Evolutionary conservation across 2,888 invertebrate species (phyloP).

Genomic region (Mechanitis messenoides): DNA sequence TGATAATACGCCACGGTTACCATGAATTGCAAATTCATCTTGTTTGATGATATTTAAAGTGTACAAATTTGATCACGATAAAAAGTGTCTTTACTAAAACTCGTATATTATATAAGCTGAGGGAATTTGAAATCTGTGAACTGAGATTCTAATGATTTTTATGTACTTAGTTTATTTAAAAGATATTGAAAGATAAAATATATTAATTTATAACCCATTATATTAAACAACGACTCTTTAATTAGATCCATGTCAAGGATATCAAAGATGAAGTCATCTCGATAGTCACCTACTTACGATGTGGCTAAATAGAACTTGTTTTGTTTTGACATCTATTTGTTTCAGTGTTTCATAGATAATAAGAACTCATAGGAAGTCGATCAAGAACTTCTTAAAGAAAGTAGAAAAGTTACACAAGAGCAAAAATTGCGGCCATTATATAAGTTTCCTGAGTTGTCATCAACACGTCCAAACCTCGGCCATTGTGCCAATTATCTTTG

Average conservation of each 20-base stretch:
- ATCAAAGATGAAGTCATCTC: not conserved
- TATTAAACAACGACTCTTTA: not conserved
- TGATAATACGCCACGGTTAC: no score
- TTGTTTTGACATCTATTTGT: not conserved
- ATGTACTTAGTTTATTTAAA: no score
- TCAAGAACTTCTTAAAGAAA: conserved; percentile 8
- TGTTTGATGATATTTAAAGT: no score
- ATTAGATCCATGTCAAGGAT: not conserved
- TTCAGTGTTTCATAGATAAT: not conserved
- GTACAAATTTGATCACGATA: no score
- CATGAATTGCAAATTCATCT: no score
- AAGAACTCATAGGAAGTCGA: conserved; percentile 8
- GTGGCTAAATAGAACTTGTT: not conserved
- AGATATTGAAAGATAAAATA: no score
- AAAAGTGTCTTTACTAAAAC: no score
- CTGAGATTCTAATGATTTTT: no score
- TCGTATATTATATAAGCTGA: no score
- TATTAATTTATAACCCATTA: not conserved
- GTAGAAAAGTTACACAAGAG: conserved; percentile 11
- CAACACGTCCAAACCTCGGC: conserved; percentile 31
- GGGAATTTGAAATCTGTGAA: no score
- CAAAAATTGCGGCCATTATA: conserved; percentile 30
- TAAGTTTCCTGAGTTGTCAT: conserved; percentile 33
- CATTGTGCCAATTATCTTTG: conserved; percentile 30
- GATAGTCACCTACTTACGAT: not conserved